Base-by-base conservation (phyloP, 1,140 invertebrate genomes). In the Dendrolimus kikuchii region DNA sequence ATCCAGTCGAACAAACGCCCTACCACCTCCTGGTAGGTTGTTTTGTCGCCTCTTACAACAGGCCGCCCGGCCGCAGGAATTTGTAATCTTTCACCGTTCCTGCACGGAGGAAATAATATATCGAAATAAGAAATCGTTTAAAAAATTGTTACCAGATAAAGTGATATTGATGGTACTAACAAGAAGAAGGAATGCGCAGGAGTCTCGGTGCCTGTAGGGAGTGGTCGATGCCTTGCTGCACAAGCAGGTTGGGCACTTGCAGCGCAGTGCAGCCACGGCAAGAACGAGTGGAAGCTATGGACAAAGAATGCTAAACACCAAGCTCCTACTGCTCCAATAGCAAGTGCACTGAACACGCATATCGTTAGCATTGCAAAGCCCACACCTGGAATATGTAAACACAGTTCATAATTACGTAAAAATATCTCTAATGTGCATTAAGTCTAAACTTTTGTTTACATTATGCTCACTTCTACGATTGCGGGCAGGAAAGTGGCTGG, bases 261-360 rank as follows among this genome's bases (percentile, higher is more conserved):
- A 0, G 80, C 81, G 46, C 81, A 85, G 49, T 85, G 80, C 40
- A 83, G 57, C 81, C 81, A 85, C 36, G 82, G 82, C 45, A 86
- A 57, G 56, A 83, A 86, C 2, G 71, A 57, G 48, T 86, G 82
- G 9, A 68, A 46, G 0, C 72, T 77, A 56, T 83, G 82, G 37
- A 83, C 77, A 8, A 69, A 40, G 54, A 82, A 47, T 5, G 75
- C 73, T 5, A 81, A 43, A 23, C 59, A 61, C 74, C 77, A 81
- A 0, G 79, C 77, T 8, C 67, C 62, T 9, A 71, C 63, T 0
- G 63, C 62, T 5, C 74, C 65, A 4, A 73, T 49, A 0, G 64
- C 66, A 4, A 84, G 52, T 4, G 76, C 71, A 0, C 68, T 69
- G 46, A 75, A 70, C 10, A 65, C 51, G 23, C 67, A 71, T 0